Base-by-base conservation (phyloP, 2,113 vertebrate genomes). In the Ceyx cyanopectus region DNA sequence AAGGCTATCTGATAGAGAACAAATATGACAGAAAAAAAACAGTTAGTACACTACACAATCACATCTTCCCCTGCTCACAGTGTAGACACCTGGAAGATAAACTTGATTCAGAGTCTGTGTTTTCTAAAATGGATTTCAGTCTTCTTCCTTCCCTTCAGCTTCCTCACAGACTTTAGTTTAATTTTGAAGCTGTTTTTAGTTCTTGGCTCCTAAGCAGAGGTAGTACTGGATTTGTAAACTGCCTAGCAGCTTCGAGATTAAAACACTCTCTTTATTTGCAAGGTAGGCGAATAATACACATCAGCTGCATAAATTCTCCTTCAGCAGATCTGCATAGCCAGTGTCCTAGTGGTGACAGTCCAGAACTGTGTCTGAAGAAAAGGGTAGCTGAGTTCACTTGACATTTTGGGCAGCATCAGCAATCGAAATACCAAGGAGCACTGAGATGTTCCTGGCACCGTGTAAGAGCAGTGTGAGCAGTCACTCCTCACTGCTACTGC, bases 61-160 rank as follows among this genome's bases (percentile, higher is more conserved):
- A 89, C 70, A 76, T 79, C 51, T 87, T 84, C 58, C 54, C 32
- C 70, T 85, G 74, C 37, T 92, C 18, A 30, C 0, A 0, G 32
- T 56, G 16, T 11, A 81, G 57, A 56, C 54, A 92, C 75, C 85
- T 85, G 67, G 27, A 81, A 76, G 32, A 73, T 53, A n/a, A 30
- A 40, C 34, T 81, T 45, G 1, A 78, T 54, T 86, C 68, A 63
- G 22, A 62, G 34, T n/a, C 51, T 78, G 24, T 37, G 18, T 57
- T 87, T 94, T 85, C 69, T 92, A 32, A 79, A 79, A 34, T 37
- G 48, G 21, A 54, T 87, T 92, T 77, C 32, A 86, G 8, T 68
- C 56, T 50, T 88, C 32, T 81, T 34, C 40, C 21, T 86, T 77
- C 10, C 12, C 26, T 63, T 79, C n/a, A 82, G 46, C 41, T 81